phyloP scores from a whole-genome alignment of 2,888 invertebrate genomes.

The Tenodera sinensis region DNA sequence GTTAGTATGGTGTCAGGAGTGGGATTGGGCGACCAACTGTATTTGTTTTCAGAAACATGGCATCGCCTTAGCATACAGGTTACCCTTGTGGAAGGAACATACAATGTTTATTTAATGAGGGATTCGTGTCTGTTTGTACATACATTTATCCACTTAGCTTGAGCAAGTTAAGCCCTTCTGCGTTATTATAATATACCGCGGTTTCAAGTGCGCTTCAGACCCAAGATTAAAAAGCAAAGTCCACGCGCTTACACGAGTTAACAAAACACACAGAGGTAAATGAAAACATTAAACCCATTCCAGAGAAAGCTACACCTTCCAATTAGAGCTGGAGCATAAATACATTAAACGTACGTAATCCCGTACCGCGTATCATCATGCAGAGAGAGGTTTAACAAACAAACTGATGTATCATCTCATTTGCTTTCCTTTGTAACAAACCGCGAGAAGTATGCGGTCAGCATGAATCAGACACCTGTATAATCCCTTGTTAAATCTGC shows the following conservation, averaged over 20 bases:
- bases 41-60: too few species aligned
- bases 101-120: too few species aligned
- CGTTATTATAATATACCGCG: too few species aligned
- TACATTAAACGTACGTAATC: neutral
- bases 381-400: neutral
- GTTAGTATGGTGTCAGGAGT: too few species aligned
- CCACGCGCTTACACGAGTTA: neutral
- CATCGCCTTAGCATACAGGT: too few species aligned
- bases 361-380: neutral
- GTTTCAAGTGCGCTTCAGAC: too few species aligned
- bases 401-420: neutral
- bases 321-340: neutral
- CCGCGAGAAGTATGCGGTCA: neutral
- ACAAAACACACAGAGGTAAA: neutral
- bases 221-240: neutral
- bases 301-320: neutral
- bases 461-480: neutral
- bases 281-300: neutral
- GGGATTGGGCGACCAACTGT: too few species aligned
- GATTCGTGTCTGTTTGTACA: too few species aligned
- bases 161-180: too few species aligned
- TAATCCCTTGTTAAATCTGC: too few species aligned
- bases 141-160: too few species aligned
- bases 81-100: too few species aligned
- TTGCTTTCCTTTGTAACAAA: neutral